Evolutionary conservation across 2,113 vertebrate species (phyloP).

Genomic region (Melanotaenia duboulayi): DNA sequence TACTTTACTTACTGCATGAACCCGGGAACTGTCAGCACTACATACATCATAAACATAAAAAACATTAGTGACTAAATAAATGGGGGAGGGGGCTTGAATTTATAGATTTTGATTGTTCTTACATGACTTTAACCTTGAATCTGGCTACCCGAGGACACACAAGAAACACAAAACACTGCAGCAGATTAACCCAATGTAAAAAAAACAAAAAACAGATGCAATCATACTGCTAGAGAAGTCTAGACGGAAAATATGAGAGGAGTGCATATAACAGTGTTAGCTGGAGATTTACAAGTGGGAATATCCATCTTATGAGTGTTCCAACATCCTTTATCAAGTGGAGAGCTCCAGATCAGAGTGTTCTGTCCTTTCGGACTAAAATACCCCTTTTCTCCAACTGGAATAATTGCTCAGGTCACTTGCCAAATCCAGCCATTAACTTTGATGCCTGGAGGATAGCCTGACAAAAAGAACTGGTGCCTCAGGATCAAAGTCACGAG

Average conservation of each 20-base stretch:
- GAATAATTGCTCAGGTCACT: conserved; percentile 45
- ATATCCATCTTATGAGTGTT: conserved; percentile 40
- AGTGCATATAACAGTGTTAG: conserved; percentile 18
- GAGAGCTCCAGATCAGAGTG: conserved; percentile 29
- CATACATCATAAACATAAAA: conserved; percentile 3
- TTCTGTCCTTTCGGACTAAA: conserved; percentile 34
- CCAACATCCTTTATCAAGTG: conserved; percentile 7
- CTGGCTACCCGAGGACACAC: too few species aligned
- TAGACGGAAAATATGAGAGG: conserved; percentile 1
- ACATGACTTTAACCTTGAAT: too few species aligned
- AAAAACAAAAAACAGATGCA: background rate
- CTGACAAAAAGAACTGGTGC: conserved; percentile 40
- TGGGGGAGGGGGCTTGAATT: too few species aligned
- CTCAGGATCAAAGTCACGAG: conserved; percentile 32
- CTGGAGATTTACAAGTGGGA: conserved; percentile 29
- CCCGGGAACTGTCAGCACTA: conserved; percentile 13
- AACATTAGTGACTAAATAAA: too few species aligned
- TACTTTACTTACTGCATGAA: conserved; percentile 37
- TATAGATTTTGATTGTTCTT: too few species aligned
- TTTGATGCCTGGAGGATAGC: conserved; percentile 37
- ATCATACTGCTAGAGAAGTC: background rate
- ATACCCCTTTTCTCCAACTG: conserved; percentile 43
- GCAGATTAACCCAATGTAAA: too few species aligned
- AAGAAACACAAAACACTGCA: too few species aligned
- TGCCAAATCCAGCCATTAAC: conserved; percentile 59